Evolutionary conservation across 2,113 vertebrate genomes (phyloP).

Genomic region (Verasper variegatus): DNA sequence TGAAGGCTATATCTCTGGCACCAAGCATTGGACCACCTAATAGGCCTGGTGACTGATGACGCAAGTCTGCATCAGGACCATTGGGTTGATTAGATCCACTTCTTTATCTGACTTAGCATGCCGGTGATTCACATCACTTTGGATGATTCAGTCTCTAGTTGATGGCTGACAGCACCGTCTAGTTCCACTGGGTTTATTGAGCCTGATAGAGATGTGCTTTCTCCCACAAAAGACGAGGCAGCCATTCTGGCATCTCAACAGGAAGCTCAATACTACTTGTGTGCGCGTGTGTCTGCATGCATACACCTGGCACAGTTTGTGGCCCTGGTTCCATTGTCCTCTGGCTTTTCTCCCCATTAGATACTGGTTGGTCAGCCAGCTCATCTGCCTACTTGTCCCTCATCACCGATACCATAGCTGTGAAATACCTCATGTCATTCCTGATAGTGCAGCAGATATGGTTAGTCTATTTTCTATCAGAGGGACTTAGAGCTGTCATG

Average conservation of each 20-base stretch:
- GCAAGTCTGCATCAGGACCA: slow-evolving; percentile 54
- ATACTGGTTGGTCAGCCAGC: slow-evolving; percentile 13
- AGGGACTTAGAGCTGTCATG: slow-evolving; percentile 25
- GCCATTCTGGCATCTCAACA: slow-evolving; percentile 36
- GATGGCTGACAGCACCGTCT: slow-evolving; percentile 48
- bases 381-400: slow-evolving; percentile 31
- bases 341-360: slow-evolving; percentile 3
- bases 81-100: slow-evolving; percentile 55
- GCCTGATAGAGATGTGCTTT: slow-evolving; percentile 48
- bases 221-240: slow-evolving; percentile 34
- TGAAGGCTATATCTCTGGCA: slow-evolving; percentile 40
- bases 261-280: background rate
- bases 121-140: slow-evolving; percentile 62
- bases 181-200: slow-evolving; percentile 43
- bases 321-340: background rate
- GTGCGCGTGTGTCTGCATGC: background rate
- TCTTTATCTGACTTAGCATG: slow-evolving; percentile 46
- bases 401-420: slow-evolving; percentile 24
- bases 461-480: slow-evolving; percentile 34
- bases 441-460: slow-evolving; percentile 35
- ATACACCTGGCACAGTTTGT: slow-evolving; percentile 10
- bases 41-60: slow-evolving; percentile 52
- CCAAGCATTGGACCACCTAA: slow-evolving; percentile 48
- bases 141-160: slow-evolving; percentile 62
- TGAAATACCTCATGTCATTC: slow-evolving; percentile 33